Base-by-base conservation (phyloP, 2,888 invertebrate genomes). In the Lingula anatina region DNA sequence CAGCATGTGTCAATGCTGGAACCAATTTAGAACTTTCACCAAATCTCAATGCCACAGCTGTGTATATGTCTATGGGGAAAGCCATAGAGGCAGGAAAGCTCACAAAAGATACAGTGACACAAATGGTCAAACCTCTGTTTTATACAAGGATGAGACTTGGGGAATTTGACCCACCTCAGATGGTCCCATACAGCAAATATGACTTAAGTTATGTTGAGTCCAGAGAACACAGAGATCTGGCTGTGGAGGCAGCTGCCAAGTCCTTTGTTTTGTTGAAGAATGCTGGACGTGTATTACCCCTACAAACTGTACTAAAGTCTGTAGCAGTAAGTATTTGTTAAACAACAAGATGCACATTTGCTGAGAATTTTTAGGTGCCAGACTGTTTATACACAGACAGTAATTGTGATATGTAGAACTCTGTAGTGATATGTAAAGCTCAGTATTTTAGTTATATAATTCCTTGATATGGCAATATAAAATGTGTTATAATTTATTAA, bases 121-220 rank as follows among this genome's bases (percentile, higher is more conserved):
- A 46, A 28, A 12, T n/a, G 24, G 65, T 58, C 1, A 66, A 64
- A 39, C 65, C 65, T 15, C 51, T 69, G 25, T 66, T 69, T 53
- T 61, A 66, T 48, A 66, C 67, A 23, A 54, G 68, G 49, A 67
- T 69, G 67, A 55, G 66, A 45, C 56, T 69, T 2, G 68, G 68
- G n/a, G 67, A 68, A 46, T 69, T 69, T 54, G 68, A 69, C 47
- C 68, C 68, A 0, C 59, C 59, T 3, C 44, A 50, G 39, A 66
- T 67, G 66, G 70, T 69, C 52, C 71, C 71, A 0, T 71, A 70
- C 51, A 47, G 46, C 21, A 46, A 45, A 9, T 51, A 68, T 26
- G 43, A 53, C 39, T 36, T 54, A 25, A 54, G 59, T 12, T 59
- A 59, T 5, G 46, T 66, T 3, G 59, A 61, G 50, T 58, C 56